Evolutionary conservation across 1,140 invertebrate species (phyloP).

Genomic region (Zelostemma sp.): DNA sequence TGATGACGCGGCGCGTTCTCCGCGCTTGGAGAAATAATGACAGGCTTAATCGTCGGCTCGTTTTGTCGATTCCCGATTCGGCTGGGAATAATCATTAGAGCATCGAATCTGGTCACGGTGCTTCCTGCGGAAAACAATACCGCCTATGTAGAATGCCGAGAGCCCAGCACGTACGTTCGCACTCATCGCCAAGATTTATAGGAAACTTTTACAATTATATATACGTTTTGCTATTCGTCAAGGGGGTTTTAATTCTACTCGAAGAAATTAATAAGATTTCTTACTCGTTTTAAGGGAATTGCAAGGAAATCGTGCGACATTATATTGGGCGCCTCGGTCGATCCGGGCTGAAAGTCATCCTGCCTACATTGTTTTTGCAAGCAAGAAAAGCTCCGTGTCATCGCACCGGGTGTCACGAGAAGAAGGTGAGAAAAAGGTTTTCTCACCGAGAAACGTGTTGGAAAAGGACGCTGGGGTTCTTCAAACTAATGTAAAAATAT

Average conservation of each 20-base stretch:
- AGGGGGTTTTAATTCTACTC: too few species aligned
- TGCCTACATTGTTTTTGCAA: conserved; percentile 65
- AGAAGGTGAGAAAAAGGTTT: conserved; percentile 30
- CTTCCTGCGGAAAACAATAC: conserved; percentile 53
- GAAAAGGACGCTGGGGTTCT: conserved; percentile 34
- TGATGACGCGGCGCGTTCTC: conserved; percentile 58
- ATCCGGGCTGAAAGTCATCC: conserved; percentile 56
- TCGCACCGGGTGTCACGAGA: conserved; percentile 46
- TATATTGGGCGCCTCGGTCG: too few species aligned
- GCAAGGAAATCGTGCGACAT: too few species aligned
- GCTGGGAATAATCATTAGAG: conserved; percentile 42
- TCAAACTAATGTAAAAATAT: too few species aligned
- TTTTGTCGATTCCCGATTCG: conserved; percentile 54
- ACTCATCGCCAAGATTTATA: too few species aligned
- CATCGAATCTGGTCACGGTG: conserved; percentile 18
- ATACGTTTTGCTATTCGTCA: too few species aligned
- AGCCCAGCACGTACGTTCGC: too few species aligned
- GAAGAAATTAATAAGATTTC: too few species aligned
- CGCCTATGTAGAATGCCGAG: conserved; percentile 48
- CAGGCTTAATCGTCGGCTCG: conserved; percentile 56
- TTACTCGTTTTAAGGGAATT: too few species aligned
- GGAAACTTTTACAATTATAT: too few species aligned
- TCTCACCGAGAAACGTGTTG: conserved; percentile 19
- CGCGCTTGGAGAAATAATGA: conserved; percentile 54
- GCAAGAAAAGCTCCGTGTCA: conserved; percentile 60